These are phyloP conservation scores for Lates japonicus DNA, from an alignment of 2,797 vertebrate genomes.

Conservation along the genomic window DNA sequence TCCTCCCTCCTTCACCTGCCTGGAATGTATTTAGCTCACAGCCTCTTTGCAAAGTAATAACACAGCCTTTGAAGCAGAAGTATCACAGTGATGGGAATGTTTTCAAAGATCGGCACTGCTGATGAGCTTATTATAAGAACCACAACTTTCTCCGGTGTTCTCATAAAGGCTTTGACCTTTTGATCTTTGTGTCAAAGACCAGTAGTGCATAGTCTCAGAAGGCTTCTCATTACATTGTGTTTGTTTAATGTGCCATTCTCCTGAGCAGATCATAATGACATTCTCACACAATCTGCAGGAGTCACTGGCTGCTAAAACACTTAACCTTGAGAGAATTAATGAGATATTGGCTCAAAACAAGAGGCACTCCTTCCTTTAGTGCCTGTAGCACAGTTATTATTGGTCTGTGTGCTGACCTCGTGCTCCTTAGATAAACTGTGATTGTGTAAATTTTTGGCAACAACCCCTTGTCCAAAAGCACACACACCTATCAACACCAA, in stretches of 20 bases:
- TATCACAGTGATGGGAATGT: background rate
- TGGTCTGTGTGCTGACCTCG: background rate
- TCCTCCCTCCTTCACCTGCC: background rate
- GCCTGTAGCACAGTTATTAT: background rate
- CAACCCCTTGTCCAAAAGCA: slow-evolving; percentile 6
- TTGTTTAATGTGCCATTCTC: slow-evolving; percentile 23
- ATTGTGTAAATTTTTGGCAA: too few relatives aligned
- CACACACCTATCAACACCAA: slow-evolving; percentile 23
- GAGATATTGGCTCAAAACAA: background rate
- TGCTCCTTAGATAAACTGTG: too few relatives aligned
- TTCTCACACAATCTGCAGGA: slow-evolving; percentile 14
- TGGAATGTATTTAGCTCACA: background rate
- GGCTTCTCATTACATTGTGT: slow-evolving; percentile 19
- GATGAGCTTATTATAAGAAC: slow-evolving; percentile 31
- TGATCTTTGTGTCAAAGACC: slow-evolving; percentile 23
- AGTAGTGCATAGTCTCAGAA: slow-evolving; percentile 26
- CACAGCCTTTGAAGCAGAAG: background rate
- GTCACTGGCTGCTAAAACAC: background rate
- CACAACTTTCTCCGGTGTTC: slow-evolving; percentile 22
- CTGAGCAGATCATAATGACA: slow-evolving; percentile 5
- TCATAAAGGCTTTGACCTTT: slow-evolving; percentile 27
- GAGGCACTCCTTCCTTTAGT: background rate
- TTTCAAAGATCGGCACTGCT: background rate
- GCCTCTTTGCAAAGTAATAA: slow-evolving; percentile 15
- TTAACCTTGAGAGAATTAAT: slow-evolving; percentile 21